Base-by-base conservation (phyloP, 2,797 vertebrate genomes). In the Enteromius treurensis region DNA sequence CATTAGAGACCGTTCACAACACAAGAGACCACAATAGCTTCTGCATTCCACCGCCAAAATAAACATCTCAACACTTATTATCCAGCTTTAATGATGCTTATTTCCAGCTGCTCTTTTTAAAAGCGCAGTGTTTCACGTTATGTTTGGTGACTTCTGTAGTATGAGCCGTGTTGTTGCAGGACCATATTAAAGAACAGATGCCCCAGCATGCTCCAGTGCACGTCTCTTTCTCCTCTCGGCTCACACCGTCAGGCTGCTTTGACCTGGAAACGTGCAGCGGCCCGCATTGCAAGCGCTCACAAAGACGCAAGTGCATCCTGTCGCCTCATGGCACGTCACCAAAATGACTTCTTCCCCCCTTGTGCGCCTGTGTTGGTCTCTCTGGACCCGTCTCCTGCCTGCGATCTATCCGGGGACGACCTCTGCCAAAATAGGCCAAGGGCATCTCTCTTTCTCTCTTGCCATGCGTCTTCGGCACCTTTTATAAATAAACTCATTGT, bases 391-490 rank as follows among this genome's bases (percentile, higher is more conserved):
- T 79, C 69, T 77, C 64, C 47, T 68, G 62, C 55, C 26, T 70
- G 78, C 6, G 26, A 47, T 73, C 80, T 84, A 81, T 85, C 82
- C 64, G 40, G 75, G 85, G 85, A 83, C 32, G 80, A 85, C 88
- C 86, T 84, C 78, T 86, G 75, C 65, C 75, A 68, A 89, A 85
- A 81, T 86, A 80, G 85, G 86, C 85, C 86, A 89, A 89, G 88
- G 86, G 80, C 78, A n/a, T 81, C 82, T 69, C 77, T 86, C 60
- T 58, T 53, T 42, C 79, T 82, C 64, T 70, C 32, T 67, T 58
- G 37, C 60, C 13, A 6, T 53, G 70, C 47, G 10, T 87, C 77
- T 86, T 77, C 32, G 10, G 58, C 75, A 76, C 83, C 77, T 75
- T 88, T 83, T 87, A 87, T 87, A 85, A 85, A 87, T 87, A 87